phyloP scores from a whole-genome alignment of 2,797 vertebrate species.

The Periophthalmus magnuspinnatus region DNA sequence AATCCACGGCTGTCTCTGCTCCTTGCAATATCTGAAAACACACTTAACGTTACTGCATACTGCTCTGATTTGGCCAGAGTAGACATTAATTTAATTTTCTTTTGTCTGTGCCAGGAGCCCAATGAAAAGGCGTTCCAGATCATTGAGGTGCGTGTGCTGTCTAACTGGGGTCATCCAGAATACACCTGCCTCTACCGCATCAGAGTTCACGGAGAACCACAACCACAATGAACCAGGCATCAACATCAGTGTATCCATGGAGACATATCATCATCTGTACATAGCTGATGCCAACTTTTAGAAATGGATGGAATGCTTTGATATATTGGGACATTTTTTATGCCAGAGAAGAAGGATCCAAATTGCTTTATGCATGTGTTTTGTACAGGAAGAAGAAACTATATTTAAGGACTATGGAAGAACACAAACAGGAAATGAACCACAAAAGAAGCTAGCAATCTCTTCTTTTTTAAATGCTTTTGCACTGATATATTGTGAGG shows the following conservation, averaged over 20 bases:
- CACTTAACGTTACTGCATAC: too few species aligned
- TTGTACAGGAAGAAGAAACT: slow-evolving; percentile 46
- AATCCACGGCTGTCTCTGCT: too few species aligned
- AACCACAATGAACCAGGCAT: slow-evolving; percentile 58
- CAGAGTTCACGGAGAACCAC: slow-evolving; percentile 87
- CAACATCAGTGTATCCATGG: slow-evolving; percentile 9
- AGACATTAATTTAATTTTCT: slow-evolving; percentile 4
- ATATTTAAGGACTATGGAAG: slow-evolving; percentile 31
- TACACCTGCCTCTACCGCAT: slow-evolving; percentile 97
- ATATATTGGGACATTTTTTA: slow-evolving; percentile 37
- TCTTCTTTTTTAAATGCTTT: slow-evolving; percentile 49
- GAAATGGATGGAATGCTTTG: slow-evolving; percentile 31
- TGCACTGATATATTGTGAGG: slow-evolving; percentile 67
- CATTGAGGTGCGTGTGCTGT: slow-evolving; percentile 90
- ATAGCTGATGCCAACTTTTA: slow-evolving; percentile 55
- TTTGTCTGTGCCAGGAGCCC: slow-evolving; percentile 73
- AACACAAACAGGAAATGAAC: slow-evolving; percentile 43
- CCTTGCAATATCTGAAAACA: too few species aligned
- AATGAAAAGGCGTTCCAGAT: slow-evolving; percentile 85
- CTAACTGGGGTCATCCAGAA: slow-evolving; percentile 94
- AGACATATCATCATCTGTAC: slow-evolving; percentile 64
- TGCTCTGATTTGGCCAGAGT: too few species aligned
- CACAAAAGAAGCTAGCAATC: slow-evolving; percentile 52
- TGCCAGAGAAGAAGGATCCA: slow-evolving; percentile 42
- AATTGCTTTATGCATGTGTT: slow-evolving; percentile 45